A percentile compares a stretch with the other conserved stretches of the same genome.
phyloP scores from a whole-genome alignment of 2,113 vertebrate species.

The Malurus melanocephalus region DNA sequence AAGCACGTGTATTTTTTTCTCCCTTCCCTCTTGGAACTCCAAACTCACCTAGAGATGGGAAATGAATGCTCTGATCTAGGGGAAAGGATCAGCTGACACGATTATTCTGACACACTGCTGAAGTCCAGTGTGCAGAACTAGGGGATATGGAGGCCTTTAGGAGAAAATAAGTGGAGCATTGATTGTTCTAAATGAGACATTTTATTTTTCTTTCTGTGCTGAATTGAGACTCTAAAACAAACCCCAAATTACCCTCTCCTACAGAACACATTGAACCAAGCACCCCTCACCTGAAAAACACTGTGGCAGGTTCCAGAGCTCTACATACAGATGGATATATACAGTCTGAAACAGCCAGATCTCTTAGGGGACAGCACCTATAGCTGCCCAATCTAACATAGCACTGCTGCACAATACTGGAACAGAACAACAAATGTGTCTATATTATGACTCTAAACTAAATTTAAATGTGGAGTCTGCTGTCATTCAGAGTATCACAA shows the following conservation, averaged over 20 bases:
- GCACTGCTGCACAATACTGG: neutral
- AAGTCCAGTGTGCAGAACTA: neutral
- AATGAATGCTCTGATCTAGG: neutral
- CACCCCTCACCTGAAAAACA: neutral
- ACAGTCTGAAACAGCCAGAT: neutral
- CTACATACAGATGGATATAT: neutral
- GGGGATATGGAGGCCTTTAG: neutral
- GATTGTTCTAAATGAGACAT: neutral
- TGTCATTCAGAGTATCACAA: neutral
- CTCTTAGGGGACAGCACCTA: neutral
- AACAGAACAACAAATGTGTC: neutral
- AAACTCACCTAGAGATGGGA: neutral
- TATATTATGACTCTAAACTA: neutral
- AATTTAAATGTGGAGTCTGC: neutral
- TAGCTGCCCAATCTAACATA: neutral
- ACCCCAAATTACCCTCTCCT: neutral
- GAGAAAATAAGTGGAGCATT: neutral
- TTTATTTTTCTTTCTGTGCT: neutral
- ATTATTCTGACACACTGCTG: neutral
- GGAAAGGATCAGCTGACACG: neutral
- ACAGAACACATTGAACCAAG: neutral
- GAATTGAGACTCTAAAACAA: neutral
- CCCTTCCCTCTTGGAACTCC: neutral
- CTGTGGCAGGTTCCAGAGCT: neutral
- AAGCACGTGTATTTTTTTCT: neutral